Evolutionary conservation across 2,888 invertebrate genomes (phyloP).

Genomic region (Amblyjoppa fuscipennis): DNA sequence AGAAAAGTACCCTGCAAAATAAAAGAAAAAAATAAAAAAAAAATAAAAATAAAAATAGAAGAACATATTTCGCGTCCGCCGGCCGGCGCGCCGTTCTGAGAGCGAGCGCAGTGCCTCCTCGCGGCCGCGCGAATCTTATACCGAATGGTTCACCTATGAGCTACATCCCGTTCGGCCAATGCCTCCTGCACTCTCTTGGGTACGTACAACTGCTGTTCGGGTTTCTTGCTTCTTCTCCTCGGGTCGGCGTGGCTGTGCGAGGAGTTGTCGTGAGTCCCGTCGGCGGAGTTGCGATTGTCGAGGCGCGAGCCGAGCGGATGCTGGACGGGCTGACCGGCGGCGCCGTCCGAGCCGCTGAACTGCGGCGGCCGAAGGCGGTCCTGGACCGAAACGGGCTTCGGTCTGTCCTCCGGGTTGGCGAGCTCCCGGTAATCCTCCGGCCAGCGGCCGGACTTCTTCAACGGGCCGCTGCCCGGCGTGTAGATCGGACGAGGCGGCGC

Average conservation of each 20-base stretch:
- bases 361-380: constrained; percentile 79
- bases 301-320: constrained; percentile 1
- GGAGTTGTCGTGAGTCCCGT: constrained; percentile 73
- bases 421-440: constrained; percentile 86
- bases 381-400: constrained; percentile 79
- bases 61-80: no score
- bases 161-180: constrained; percentile 82
- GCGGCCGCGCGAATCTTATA: constrained; percentile 22
- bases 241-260: constrained; percentile 75
- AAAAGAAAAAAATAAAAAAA: no score
- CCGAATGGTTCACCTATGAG: constrained; percentile 78
- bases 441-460: constrained; percentile 89
- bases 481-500: constrained; percentile 91
- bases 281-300: constrained; percentile 74
- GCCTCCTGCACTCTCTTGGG: constrained; percentile 86
- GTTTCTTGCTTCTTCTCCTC: constrained; percentile 85
- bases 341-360: constrained; percentile 74
- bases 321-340: constrained; percentile 55
- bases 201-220: constrained; percentile 87
- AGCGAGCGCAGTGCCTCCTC: background rate
- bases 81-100: no score
- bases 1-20: no score
- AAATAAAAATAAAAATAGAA: no score
- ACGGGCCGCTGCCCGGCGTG: constrained; percentile 91
- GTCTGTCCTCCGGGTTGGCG: constrained; percentile 76